Evolutionary conservation across 2,113 vertebrate genomes (phyloP), one percentile per base, ranked within the genome.

Genomic region (Brachypodius melanocephalos): DNA sequence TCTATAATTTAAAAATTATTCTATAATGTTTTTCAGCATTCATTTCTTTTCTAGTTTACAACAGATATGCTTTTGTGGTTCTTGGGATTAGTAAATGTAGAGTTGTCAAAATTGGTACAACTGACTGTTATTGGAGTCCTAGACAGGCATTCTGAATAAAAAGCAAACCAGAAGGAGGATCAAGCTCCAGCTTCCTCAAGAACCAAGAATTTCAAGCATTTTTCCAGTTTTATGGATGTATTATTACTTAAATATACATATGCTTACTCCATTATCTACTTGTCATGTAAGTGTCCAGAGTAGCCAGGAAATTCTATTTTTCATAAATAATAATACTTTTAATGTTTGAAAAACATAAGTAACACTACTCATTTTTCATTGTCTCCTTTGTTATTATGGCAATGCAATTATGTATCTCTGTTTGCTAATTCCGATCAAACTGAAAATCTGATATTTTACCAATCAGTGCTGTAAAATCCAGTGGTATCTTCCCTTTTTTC

Each of bases 151-250:
- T 78, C 17, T 63, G 12, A 76, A 66, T 62, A 63, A 46, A 81
- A 82, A 59, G 2, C 6, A 49, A 36, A 9, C 1, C 2, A 29
- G 29, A 59, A 87, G 10, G 52, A 74, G 10, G 6, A 67, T 34
- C 1, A 10, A 69, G 6, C 20, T 81, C 71, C 48, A 67, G 5
- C 10, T 63, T 88, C 43, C 12, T 80, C 45, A 42, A 75, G 13
- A 74, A 46, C 1, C 20, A 78, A 61, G 49, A 77, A 54, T 73
- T 42, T 42, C 13, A 76, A 83, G 2, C 1, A 12, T 57, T 61
- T 20, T 52, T 83, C 17, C 4, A 36, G 6, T 45, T 65, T 45
- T 32, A 48, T 38, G 10, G 15, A 17, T 0, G 0, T 20, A 15
- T 74, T 81, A 28, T 1, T n/a, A n/a, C 9, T 69, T 69, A 24